Evolutionary conservation across 2,888 invertebrate species (phyloP).

Genomic region (Himalopsyche kuldschensis): DNA sequence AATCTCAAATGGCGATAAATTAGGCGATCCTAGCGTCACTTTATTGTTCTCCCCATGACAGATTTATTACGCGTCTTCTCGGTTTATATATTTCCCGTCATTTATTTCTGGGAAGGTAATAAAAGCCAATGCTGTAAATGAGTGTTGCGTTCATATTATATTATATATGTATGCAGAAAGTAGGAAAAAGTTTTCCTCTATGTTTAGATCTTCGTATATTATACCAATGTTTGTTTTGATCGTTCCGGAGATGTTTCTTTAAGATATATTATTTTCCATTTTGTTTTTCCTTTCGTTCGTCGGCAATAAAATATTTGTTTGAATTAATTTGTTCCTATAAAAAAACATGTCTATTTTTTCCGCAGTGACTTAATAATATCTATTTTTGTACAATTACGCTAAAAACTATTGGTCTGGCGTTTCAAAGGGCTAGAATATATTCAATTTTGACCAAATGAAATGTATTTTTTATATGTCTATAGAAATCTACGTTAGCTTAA

Average conservation of each 20-base stretch:
- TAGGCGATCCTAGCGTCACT: conserved; percentile 19
- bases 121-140: conserved; percentile 31
- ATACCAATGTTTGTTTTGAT: background rate
- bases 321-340: background rate
- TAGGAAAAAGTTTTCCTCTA: conserved; percentile 17
- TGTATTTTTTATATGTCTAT: too few relatives aligned
- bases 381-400: too few relatives aligned
- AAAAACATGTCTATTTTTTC: background rate
- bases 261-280: background rate
- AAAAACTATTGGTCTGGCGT: too few relatives aligned
- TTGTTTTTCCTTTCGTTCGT: background rate
- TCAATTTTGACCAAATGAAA: too few relatives aligned
- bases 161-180: conserved; percentile 24
- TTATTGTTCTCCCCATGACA: conserved; percentile 32
- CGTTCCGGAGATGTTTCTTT: background rate
- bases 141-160: background rate
- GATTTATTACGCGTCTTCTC: conserved; percentile 36
- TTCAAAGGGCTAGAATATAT: too few relatives aligned
- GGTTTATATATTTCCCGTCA: conserved; percentile 29
- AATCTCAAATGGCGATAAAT: conserved; percentile 24
- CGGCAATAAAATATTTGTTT: conserved; percentile 14
- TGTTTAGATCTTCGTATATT: background rate
- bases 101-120: conserved; percentile 37
- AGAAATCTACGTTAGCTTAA: too few relatives aligned
- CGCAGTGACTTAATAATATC: too few relatives aligned